These are phyloP conservation scores for Argyresthia goedartella DNA, from an alignment of 2,888 invertebrate species.

Conservation along the genomic window DNA sequence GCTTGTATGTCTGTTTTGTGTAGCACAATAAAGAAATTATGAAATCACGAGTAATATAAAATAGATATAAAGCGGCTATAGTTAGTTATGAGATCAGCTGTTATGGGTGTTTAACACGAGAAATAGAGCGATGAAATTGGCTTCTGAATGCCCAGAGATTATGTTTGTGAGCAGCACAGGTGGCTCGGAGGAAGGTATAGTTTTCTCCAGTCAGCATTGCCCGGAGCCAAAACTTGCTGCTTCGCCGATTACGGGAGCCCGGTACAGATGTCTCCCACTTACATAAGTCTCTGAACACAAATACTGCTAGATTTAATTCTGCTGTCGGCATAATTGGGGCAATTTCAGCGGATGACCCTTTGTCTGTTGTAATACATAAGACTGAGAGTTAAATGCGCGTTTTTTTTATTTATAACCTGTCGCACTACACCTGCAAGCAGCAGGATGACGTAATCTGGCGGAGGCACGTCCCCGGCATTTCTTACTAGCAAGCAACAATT, in stretches of 20 bases:
- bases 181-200: constrained; percentile 27
- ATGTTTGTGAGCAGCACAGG: constrained; percentile 41
- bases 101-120: no score
- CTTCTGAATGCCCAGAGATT: constrained; percentile 19
- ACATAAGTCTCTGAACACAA: not conserved
- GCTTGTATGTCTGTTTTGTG: no score
- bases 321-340: not conserved
- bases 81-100: no score
- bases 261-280: constrained; percentile 2
- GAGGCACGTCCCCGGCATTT: not conserved
- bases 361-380: no score
- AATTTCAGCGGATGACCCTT: not conserved
- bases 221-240: constrained; percentile 28
- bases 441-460: constrained; percentile 11
- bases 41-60: no score
- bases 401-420: not conserved
- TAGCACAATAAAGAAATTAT: no score
- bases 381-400: no score
- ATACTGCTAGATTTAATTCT: no score
- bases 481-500: constrained; percentile 45
- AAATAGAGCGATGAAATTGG: not conserved
- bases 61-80: no score
- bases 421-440: constrained; percentile 33
- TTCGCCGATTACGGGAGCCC: constrained; percentile 6
- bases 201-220: constrained; percentile 34